Conservation (phyloP, 2,888 invertebrate genomes). For the Tenthredo scrophulariae region DNA sequence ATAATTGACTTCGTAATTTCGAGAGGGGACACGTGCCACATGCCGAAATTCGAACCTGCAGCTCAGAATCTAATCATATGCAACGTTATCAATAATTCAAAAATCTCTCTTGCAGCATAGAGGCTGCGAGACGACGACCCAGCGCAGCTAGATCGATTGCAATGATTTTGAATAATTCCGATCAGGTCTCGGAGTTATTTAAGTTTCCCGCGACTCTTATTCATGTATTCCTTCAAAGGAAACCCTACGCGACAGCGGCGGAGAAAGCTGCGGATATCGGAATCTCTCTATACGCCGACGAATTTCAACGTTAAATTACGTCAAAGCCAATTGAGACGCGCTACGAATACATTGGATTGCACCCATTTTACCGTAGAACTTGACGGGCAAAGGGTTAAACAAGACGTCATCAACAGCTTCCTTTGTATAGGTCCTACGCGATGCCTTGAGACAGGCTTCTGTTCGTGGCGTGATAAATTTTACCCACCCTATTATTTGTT, state of each 20-base stretch:
- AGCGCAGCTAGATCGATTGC: background rate
- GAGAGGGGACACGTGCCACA: background rate
- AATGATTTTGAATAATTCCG: constrained; percentile 12
- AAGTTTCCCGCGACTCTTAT: background rate
- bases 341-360: background rate
- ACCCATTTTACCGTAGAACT: background rate
- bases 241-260: background rate
- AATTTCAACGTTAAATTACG: background rate
- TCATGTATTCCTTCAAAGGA: background rate
- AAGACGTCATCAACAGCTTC: constrained; percentile 9
- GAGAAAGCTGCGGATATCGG: background rate
- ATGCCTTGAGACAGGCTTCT: background rate
- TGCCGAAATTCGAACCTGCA: background rate
- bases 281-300: background rate
- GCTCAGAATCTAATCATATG: background rate
- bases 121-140: background rate
- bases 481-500: background rate
- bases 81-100: too few species aligned
- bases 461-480: constrained; percentile 4
- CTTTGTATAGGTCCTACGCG: background rate
- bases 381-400: background rate
- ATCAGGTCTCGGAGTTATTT: background rate
- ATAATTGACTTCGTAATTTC: background rate
- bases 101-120: background rate
- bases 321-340: background rate